Evolutionary conservation across 2,888 invertebrate genomes (phyloP).

Genomic region (Malthinus flaveolus): DNA sequence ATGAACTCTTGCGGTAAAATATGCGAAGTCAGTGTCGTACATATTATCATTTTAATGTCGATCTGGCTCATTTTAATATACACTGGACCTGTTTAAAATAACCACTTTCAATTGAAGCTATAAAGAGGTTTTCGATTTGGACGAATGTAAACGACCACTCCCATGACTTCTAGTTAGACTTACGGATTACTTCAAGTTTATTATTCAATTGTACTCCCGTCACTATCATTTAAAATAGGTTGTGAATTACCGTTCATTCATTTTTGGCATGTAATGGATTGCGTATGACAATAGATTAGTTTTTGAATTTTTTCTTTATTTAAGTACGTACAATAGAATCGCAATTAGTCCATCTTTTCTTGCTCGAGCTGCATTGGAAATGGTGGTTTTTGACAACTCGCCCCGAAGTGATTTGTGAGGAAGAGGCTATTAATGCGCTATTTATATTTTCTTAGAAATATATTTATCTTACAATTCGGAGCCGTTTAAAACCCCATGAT

Average conservation of each 20-base stretch:
- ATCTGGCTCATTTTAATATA: slow-evolving; percentile 35
- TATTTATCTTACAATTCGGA: slow-evolving; percentile 21
- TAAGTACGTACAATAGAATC: no score
- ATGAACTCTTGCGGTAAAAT: slow-evolving; percentile 33
- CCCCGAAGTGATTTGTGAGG: not conserved
- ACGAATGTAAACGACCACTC: slow-evolving; percentile 33
- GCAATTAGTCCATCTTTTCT: no score
- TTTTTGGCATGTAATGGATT: slow-evolving; percentile 18
- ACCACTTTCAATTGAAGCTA: slow-evolving; percentile 1
- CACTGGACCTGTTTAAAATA: slow-evolving; percentile 27
- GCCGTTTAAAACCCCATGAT: slow-evolving; percentile 20
- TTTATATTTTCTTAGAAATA: slow-evolving; percentile 7
- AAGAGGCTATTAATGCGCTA: slow-evolving; percentile 16
- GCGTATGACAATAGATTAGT: not conserved
- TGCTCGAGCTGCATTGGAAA: no score
- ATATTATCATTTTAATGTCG: slow-evolving; percentile 35
- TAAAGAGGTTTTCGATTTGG: slow-evolving; percentile 18
- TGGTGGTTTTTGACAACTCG: no score
- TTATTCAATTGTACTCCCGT: slow-evolving; percentile 37
- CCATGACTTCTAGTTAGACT: slow-evolving; percentile 34
- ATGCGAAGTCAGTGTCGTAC: slow-evolving; percentile 35
- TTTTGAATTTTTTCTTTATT: no score
- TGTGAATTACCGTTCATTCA: slow-evolving; percentile 26
- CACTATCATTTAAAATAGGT: slow-evolving; percentile 33
- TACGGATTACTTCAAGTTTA: slow-evolving; percentile 38